Percentiles rank a stretch among this genome's conserved stretches.
Evolutionary conservation across 2,888 invertebrate genomes (phyloP).

Genomic region (Clunio marinus): DNA sequence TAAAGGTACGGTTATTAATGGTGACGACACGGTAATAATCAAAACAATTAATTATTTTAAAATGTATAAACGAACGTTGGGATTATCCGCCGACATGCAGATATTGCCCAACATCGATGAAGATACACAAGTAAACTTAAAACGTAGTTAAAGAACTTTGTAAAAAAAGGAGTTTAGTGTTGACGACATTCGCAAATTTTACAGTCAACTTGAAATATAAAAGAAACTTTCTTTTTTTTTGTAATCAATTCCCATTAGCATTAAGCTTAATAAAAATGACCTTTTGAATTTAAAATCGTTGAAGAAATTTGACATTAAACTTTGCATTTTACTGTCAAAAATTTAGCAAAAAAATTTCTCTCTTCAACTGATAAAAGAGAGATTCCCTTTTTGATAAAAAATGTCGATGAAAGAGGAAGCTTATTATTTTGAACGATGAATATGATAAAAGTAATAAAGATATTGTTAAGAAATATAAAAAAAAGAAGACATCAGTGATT

Average conservation of each 20-base stretch:
- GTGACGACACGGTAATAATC: conserved; percentile 24
- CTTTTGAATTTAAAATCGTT: conserved; percentile 5
- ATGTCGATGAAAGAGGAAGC: not conserved
- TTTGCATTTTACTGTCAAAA: conserved; percentile 3
- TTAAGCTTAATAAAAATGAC: conserved; percentile 12
- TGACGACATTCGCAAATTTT: conserved; percentile 32
- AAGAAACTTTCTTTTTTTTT: conserved; percentile 18
- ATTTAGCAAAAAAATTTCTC: not conserved
- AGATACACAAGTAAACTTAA: conserved; percentile 1
- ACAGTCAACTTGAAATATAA: conserved; percentile 20
- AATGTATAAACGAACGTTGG: not conserved
- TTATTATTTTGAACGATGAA: not conserved
- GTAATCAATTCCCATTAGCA: conserved; percentile 24
- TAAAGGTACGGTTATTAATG: conserved; percentile 19
- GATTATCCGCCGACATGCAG: conserved; percentile 1
- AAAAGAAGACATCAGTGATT: too few relatives aligned
- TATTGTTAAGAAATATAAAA: conserved; percentile 17
- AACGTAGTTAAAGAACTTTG: conserved; percentile 3
- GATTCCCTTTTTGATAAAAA: not conserved
- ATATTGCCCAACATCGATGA: too few relatives aligned
- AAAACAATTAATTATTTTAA: conserved; percentile 18
- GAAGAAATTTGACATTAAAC: conserved; percentile 26
- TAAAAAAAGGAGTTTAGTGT: conserved; percentile 20
- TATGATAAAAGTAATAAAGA: conserved; percentile 9
- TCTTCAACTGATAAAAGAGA: not conserved